phyloP scores from a whole-genome alignment of 2,888 invertebrate species.

The Stenotaenia linearis region DNA sequence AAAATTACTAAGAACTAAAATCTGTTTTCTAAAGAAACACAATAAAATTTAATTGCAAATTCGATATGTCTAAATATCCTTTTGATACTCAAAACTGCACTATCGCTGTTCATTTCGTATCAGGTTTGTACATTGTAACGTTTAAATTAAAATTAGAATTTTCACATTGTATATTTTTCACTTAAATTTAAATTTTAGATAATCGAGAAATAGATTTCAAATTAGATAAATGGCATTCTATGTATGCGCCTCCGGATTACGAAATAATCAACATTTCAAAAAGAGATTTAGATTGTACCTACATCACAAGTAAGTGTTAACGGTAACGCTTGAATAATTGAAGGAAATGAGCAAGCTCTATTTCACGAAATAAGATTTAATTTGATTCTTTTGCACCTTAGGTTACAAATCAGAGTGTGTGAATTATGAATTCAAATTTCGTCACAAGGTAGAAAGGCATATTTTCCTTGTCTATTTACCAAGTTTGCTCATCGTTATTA shows the following conservation, averaged over 20 bases:
- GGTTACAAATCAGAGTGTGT: too few relatives aligned
- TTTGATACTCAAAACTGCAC: background rate
- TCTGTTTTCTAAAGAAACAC: background rate
- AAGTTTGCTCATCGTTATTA: conserved; percentile 12
- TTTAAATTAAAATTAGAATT: background rate
- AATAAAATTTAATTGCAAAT: background rate
- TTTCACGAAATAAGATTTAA: too few relatives aligned
- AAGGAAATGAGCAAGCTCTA: too few relatives aligned
- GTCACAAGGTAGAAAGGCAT: background rate
- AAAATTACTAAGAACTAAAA: too few relatives aligned
- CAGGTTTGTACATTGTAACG: background rate
- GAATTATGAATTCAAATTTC: background rate
- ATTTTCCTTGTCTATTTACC: background rate
- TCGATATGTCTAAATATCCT: background rate
- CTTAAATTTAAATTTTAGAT: background rate
- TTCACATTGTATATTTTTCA: background rate
- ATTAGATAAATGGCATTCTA: background rate
- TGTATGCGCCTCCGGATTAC: background rate
- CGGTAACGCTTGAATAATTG: too few relatives aligned
- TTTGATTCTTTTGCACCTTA: too few relatives aligned
- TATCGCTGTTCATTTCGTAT: background rate
- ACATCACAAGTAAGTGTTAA: too few relatives aligned
- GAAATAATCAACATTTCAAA: background rate
- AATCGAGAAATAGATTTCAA: background rate
- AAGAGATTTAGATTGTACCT: background rate